phyloP scores from a whole-genome alignment of 2,888 invertebrate genomes.

The Pyrochroa serraticornis region DNA sequence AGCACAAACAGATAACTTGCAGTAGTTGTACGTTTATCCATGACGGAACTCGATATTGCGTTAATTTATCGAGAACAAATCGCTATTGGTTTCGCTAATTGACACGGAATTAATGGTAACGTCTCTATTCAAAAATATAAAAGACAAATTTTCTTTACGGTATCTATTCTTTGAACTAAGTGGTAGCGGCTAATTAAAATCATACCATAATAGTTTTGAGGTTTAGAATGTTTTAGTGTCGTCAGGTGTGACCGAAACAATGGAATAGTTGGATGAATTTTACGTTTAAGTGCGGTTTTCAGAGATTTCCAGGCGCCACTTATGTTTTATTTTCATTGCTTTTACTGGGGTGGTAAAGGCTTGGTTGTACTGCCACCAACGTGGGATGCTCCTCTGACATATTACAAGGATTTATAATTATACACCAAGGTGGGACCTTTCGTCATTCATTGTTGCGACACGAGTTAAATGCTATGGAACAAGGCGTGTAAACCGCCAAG shows the following conservation, averaged over 20 bases:
- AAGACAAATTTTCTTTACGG: too few species aligned
- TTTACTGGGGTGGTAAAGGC: conserved; percentile 10
- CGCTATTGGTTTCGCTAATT: too few species aligned
- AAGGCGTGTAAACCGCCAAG: conserved; percentile 35
- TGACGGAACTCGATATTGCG: too few species aligned
- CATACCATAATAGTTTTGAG: conserved; percentile 15
- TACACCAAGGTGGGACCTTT: conserved; percentile 41
- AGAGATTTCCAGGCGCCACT: neutral
- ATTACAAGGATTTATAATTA: conserved; percentile 42
- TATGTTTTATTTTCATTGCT: neutral
- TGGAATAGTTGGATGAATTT: neutral
- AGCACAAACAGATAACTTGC: too few species aligned
- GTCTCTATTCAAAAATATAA: too few species aligned
- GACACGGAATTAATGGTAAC: too few species aligned
- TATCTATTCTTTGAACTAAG: too few species aligned
- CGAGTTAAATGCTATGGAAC: conserved; percentile 36
- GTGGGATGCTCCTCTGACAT: conserved; percentile 42
- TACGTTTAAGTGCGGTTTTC: too few species aligned
- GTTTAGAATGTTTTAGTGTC: conserved; percentile 16
- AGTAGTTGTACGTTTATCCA: too few species aligned
- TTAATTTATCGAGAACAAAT: too few species aligned
- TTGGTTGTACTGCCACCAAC: conserved; percentile 17
- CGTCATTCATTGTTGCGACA: conserved; percentile 39
- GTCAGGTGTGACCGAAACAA: conserved; percentile 23
- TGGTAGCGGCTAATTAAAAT: too few species aligned